Evolutionary conservation across 2,113 vertebrate genomes (phyloP), one percentile per base, ranked within the genome.

Genomic region (Cyprinodon variegatus): DNA sequence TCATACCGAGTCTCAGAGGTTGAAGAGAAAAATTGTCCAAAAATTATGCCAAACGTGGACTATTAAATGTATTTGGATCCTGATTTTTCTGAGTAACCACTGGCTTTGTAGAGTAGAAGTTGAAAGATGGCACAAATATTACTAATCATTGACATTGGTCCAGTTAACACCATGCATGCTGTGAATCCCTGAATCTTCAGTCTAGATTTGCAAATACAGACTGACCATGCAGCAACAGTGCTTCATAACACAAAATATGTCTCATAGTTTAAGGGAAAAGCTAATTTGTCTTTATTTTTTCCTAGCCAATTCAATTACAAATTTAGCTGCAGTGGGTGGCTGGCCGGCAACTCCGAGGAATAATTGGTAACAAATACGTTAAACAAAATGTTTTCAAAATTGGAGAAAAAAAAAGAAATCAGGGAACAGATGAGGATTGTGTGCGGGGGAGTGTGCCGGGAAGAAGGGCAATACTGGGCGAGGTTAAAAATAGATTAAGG

Each of bases 251-350:
- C 68, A 83, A 83, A 71, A 88, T 78, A 78, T 82, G 79, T 90
- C 83, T 85, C 53, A 73, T 60, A 74, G 38, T 39, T 70, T 37
- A 68, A 1, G 37, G 75, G 57, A 64, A 60, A 68, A 59, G 22
- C 64, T 72, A 61, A 65, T 76, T 45, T 40, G 60, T 74, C 73
- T 65, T 50, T 61, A 74, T 59, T 59, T 71, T 17, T 68, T 72
- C 11, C 77, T 61, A 12, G 76, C 79, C 78, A 57, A 69, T 81
- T 53, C 72, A 64, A 65, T 68, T 70, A 22, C 61, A 77, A 88
- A 76, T 77, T 80, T 77, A 88, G 78, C 82, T 77, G 84, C 68
- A 85, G 90, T 85, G 78, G 87, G 84, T 85, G 89, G 83, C 41
- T 85, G 72, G 88, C 79, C 82, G 86, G 86, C 73, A 75, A 88